These are phyloP conservation scores for Odontothrips loti DNA, from an alignment of 2,888 invertebrate genomes.

Conservation along the genomic window DNA sequence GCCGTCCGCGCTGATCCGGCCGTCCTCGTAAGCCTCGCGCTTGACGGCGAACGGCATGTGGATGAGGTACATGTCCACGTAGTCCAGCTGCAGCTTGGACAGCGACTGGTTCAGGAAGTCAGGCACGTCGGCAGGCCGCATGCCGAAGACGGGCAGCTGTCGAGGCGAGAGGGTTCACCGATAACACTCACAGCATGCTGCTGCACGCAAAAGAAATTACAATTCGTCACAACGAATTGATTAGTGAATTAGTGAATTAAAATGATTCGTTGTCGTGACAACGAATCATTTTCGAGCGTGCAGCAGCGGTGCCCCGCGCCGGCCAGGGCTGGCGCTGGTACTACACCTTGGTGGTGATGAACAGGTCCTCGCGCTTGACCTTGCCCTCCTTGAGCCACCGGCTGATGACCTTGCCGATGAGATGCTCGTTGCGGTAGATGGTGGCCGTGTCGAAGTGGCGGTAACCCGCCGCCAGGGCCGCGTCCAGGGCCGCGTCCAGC, in stretches of 20 bases:
- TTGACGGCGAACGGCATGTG: constrained; percentile 59
- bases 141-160: constrained; percentile 52
- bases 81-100: constrained; percentile 66
- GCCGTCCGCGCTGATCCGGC: constrained; percentile 56
- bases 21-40: constrained; percentile 61
- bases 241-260: too few species aligned
- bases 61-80: constrained; percentile 76
- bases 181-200: constrained; percentile 32
- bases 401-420: constrained; percentile 67
- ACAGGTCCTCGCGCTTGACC: constrained; percentile 70
- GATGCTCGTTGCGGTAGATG: constrained; percentile 71
- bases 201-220: too few species aligned
- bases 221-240: too few species aligned
- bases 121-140: constrained; percentile 59
- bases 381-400: constrained; percentile 66
- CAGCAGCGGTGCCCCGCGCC: not conserved
- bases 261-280: too few species aligned
- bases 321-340: not conserved
- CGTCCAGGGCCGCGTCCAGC: constrained; percentile 62
- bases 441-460: constrained; percentile 78
- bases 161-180: too few species aligned
- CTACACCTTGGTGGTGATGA: constrained; percentile 73
- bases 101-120: constrained; percentile 64
- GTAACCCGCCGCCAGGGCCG: constrained; percentile 71
- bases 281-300: too few species aligned